Conservation (phyloP, 2,113 vertebrate genomes). For the Addax nasomaculatus region DNA sequence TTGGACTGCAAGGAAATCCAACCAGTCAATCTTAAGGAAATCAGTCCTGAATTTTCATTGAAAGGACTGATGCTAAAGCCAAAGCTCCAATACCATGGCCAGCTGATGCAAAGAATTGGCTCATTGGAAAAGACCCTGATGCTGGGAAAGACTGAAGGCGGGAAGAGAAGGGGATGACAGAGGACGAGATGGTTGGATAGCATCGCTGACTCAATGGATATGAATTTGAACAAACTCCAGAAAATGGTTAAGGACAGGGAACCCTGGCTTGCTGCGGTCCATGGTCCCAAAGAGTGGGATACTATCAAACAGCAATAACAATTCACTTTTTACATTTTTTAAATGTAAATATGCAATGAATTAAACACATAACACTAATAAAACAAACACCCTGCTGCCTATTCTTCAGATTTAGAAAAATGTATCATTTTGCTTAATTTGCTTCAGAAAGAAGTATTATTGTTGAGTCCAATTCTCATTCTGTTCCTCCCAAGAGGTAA, state of each 20-base stretch:
- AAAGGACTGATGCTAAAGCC: not conserved
- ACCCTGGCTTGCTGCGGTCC: not conserved
- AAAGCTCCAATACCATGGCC: not conserved
- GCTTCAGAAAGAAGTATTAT: not conserved
- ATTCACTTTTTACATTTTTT: not conserved
- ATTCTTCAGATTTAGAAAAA: not conserved
- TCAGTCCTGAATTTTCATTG: not conserved
- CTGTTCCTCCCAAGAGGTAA: not conserved
- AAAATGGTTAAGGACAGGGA: not conserved
- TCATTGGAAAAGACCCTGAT: not conserved
- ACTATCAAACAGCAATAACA: not conserved
- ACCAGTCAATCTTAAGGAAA: not conserved
- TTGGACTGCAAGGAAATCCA: not conserved
- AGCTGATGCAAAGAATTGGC: not conserved
- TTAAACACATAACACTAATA: not conserved
- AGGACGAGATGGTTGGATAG: not conserved
- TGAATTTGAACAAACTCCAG: not conserved
- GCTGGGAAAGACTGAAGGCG: not conserved
- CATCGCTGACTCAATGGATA: not conserved
- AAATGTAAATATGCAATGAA: not conserved
- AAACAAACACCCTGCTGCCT: not conserved
- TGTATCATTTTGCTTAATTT: not conserved
- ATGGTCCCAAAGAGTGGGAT: not conserved
- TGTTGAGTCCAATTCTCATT: not conserved
- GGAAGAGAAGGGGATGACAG: not conserved